A percentile compares a stretch with the other conserved stretches of the same genome.
Evolutionary conservation across 2,888 invertebrate genomes (phyloP).

Genomic region (Polymixis lichenea): DNA sequence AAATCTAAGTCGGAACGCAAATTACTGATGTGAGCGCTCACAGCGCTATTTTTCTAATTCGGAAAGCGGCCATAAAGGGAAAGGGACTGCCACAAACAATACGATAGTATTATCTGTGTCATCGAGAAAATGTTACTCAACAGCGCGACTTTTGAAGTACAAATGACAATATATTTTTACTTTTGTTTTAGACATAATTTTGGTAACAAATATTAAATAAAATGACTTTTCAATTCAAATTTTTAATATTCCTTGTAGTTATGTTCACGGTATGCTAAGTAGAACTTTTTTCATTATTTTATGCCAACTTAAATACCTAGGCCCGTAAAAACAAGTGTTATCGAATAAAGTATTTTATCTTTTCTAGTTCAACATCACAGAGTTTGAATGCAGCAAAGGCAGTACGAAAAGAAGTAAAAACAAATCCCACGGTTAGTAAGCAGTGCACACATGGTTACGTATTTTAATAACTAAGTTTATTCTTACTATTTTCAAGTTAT

Average conservation of each 20-base stretch:
- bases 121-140: constrained; percentile 6
- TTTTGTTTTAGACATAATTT: constrained; percentile 24
- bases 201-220: background rate
- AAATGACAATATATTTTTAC: constrained; percentile 20
- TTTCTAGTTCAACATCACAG: constrained; percentile 53
- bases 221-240: constrained; percentile 45
- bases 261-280: constrained; percentile 45
- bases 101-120: background rate
- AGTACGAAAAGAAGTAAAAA: constrained; percentile 29
- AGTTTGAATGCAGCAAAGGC: constrained; percentile 55
- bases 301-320: background rate
- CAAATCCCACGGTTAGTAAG: constrained; percentile 31
- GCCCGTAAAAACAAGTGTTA: background rate
- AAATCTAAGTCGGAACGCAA: too few species aligned
- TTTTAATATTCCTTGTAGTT: constrained; percentile 42
- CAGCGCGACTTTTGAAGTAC: constrained; percentile 43
- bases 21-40: too few species aligned
- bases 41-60: too few species aligned
- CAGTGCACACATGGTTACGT: background rate
- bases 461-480: too few species aligned
- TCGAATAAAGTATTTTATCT: background rate
- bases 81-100: background rate
- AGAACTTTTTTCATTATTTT: background rate
- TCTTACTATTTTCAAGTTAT: too few species aligned
- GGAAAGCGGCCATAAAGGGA: too few species aligned